Conservation (phyloP, 2,888 invertebrate genomes). For the Frankliniella fusca region DNA sequence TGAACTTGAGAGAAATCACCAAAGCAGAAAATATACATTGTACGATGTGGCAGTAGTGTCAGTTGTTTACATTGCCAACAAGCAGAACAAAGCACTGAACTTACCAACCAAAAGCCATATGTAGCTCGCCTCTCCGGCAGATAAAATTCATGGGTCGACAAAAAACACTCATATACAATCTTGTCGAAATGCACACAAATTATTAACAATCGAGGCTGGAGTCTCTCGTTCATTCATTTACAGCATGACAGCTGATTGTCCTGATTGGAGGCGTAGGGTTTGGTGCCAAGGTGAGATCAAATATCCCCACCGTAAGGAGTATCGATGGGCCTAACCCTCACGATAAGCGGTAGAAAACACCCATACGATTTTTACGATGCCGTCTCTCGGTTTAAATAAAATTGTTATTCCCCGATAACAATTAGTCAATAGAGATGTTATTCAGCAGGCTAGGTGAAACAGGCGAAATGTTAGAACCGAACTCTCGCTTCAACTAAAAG, state of each 20-base stretch:
- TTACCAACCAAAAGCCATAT: neutral
- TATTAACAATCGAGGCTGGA: neutral
- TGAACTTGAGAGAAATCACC: neutral
- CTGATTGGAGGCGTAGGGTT: too few species aligned
- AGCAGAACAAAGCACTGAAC: neutral
- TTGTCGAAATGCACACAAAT: neutral
- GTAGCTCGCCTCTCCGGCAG: neutral
- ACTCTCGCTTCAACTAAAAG: too few species aligned
- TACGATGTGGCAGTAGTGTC: neutral
- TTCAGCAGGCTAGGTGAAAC: too few species aligned
- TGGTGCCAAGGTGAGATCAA: too few species aligned
- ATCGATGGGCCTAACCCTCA: too few species aligned
- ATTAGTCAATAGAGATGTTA: too few species aligned
- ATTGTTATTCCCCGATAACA: too few species aligned
- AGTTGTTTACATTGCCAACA: neutral
- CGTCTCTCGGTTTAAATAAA: too few species aligned
- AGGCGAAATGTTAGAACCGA: too few species aligned
- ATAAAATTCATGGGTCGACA: neutral
- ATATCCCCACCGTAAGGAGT: too few species aligned
- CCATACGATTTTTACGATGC: too few species aligned
- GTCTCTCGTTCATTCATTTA: neutral
- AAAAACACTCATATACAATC: neutral
- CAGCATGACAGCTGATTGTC: conserved; percentile 9
- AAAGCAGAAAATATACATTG: neutral
- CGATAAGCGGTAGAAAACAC: too few species aligned